A percentile compares a stretch with the other conserved stretches of the same genome.
Evolutionary conservation across 2,888 invertebrate genomes (phyloP).

Genomic region (Hololepta plana): DNA sequence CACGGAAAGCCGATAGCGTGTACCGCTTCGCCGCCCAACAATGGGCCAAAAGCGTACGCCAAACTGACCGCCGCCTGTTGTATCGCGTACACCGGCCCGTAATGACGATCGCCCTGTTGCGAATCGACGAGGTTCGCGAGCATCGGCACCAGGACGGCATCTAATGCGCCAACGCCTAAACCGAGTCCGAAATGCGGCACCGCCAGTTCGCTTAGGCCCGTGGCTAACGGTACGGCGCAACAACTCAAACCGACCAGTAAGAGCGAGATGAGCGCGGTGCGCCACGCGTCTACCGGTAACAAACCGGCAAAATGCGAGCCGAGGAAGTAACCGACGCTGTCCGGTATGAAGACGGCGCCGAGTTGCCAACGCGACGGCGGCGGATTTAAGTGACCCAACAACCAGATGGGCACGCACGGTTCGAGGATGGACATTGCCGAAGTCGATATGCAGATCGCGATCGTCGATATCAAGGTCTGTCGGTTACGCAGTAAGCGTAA

Average conservation of each 20-base stretch:
- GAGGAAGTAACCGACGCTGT: conserved; percentile 65
- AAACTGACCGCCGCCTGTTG: conserved; percentile 68
- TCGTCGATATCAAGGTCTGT: conserved; percentile 40
- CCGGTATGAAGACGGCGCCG: conserved; percentile 71
- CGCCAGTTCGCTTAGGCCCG: conserved; percentile 34
- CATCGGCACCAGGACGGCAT: conserved; percentile 63
- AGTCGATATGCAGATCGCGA: conserved; percentile 61
- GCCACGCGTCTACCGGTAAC: conserved; percentile 21
- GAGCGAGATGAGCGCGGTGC: conserved; percentile 21
- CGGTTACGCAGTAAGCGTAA: conserved; percentile 38
- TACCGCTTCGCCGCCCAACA: conserved; percentile 54
- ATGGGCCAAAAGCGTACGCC: conserved; percentile 63
- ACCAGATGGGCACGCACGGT: conserved; percentile 68
- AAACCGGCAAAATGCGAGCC: conserved; percentile 64
- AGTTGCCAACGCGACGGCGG: conserved; percentile 53
- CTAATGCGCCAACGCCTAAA: conserved; percentile 56
- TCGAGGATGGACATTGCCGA: conserved; percentile 70
- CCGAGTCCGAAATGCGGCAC: conserved; percentile 66
- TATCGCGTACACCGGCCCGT: conserved; percentile 66
- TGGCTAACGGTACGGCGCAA: conserved; percentile 21
- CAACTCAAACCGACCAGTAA: conserved; percentile 21
- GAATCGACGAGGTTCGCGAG: conserved; percentile 54
- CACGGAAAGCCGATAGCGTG: conserved; percentile 52
- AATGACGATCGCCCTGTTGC: conserved; percentile 24
- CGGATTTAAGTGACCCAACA: conserved; percentile 46